phyloP scores from a whole-genome alignment of 2,888 invertebrate species.

The Sphecodes monilicornis region DNA sequence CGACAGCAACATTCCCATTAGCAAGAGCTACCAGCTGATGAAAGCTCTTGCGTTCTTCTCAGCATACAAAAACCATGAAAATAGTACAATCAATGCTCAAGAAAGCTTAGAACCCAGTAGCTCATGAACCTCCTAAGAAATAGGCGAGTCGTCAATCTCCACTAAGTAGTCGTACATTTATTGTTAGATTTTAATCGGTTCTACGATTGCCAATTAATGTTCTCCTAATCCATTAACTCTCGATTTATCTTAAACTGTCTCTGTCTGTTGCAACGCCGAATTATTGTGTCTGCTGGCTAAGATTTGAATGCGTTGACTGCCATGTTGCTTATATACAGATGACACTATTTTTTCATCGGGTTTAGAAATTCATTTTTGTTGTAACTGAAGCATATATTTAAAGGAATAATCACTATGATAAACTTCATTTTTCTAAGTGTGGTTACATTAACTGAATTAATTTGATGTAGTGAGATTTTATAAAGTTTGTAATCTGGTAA shows the following conservation, averaged over 20 bases:
- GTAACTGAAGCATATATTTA: too few species aligned
- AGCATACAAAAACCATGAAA: conserved; percentile 90
- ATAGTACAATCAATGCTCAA: conserved; percentile 70
- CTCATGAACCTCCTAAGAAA: conserved; percentile 19
- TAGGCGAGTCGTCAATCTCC: neutral
- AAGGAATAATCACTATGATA: too few species aligned
- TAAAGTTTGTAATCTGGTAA: too few species aligned
- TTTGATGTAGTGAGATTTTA: too few species aligned
- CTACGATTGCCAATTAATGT: conserved; percentile 50
- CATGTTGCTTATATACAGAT: too few species aligned
- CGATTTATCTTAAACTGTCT: conserved; percentile 3
- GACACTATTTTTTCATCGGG: too few species aligned
- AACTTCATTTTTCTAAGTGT: too few species aligned
- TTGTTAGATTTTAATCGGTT: conserved; percentile 40
- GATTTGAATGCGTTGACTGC: neutral
- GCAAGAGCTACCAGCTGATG: conserved; percentile 96
- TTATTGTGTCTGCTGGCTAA: neutral
- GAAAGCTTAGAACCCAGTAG: conserved; percentile 48
- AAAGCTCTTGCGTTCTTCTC: conserved; percentile 96
- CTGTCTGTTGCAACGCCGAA: neutral
- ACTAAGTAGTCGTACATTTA: conserved; percentile 12
- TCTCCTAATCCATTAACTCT: conserved; percentile 53
- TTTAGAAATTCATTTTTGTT: too few species aligned
- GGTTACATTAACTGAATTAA: too few species aligned
- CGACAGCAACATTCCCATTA: conserved; percentile 95